Evolutionary conservation across 2,888 invertebrate genomes (phyloP).

Genomic region (Belgica antarctica): DNA sequence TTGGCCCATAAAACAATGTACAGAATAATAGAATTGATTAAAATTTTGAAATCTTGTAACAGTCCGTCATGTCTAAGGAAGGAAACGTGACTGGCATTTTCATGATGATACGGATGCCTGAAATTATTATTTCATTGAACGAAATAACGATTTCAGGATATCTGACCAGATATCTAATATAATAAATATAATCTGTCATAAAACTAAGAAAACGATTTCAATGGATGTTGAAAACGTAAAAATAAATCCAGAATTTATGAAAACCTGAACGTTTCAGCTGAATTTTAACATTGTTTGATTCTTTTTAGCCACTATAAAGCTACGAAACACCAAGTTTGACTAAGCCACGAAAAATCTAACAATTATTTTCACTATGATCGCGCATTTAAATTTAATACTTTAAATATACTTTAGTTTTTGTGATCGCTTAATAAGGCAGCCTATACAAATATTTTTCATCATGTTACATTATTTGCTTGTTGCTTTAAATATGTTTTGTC

Average conservation of each 20-base stretch:
- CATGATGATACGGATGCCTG: too few species aligned
- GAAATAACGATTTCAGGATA: too few species aligned
- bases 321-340: background rate
- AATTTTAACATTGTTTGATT: background rate
- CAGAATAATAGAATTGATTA: background rate
- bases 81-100: background rate
- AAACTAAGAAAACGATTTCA: too few species aligned
- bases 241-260: too few species aligned
- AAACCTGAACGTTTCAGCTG: too few species aligned
- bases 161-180: too few species aligned
- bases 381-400: constrained; percentile 13
- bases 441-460: background rate
- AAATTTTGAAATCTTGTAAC: constrained; percentile 4
- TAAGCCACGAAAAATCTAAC: constrained; percentile 24
- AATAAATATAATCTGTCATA: too few species aligned
- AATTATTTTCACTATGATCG: background rate
- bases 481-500: constrained; percentile 18
- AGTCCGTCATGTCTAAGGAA: background rate
- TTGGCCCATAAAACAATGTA: background rate
- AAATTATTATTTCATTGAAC: too few species aligned
- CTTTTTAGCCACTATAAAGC: constrained; percentile 3
- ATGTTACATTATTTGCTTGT: constrained; percentile 13
- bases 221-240: too few species aligned
- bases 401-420: background rate
- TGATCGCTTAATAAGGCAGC: constrained; percentile 23